Conservation (phyloP, 2,888 invertebrate species). For the Heliconius ethilla region DNA sequence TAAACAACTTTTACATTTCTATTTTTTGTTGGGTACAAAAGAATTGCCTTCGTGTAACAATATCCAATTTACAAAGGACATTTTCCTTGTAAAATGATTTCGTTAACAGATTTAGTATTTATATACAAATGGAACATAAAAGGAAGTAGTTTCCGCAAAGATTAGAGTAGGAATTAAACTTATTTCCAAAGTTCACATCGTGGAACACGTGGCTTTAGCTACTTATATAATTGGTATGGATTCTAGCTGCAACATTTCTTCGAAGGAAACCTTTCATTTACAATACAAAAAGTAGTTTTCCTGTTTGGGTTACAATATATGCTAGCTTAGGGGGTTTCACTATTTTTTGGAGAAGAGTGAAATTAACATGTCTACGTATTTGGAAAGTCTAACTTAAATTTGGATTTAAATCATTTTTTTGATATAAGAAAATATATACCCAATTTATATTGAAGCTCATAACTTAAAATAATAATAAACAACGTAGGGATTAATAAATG, state of each 20-base stretch:
- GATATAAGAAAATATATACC: too few relatives aligned
- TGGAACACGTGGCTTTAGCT: background rate
- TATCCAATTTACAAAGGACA: background rate
- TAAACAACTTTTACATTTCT: slow-evolving; percentile 1
- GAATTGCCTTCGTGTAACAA: background rate
- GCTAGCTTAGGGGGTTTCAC: too few relatives aligned
- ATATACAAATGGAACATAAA: background rate
- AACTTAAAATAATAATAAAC: background rate
- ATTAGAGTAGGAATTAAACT: background rate
- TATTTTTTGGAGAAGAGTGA: too few relatives aligned
- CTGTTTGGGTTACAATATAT: background rate
- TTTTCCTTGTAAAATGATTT: background rate
- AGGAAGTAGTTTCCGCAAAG: background rate
- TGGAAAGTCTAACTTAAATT: too few relatives aligned
- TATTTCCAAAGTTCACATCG: background rate
- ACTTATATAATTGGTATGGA: background rate
- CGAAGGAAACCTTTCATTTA: slow-evolving; percentile 1
- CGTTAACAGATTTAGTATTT: background rate
- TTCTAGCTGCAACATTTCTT: background rate
- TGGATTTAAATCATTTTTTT: too few relatives aligned
- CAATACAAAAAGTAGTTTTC: background rate
- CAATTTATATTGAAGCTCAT: background rate
- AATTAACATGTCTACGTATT: too few relatives aligned
- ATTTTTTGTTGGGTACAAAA: background rate
- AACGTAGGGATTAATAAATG: too few relatives aligned